Evolutionary conservation across 2,113 vertebrate species (phyloP).

Genomic region (Rhineura floridana): DNA sequence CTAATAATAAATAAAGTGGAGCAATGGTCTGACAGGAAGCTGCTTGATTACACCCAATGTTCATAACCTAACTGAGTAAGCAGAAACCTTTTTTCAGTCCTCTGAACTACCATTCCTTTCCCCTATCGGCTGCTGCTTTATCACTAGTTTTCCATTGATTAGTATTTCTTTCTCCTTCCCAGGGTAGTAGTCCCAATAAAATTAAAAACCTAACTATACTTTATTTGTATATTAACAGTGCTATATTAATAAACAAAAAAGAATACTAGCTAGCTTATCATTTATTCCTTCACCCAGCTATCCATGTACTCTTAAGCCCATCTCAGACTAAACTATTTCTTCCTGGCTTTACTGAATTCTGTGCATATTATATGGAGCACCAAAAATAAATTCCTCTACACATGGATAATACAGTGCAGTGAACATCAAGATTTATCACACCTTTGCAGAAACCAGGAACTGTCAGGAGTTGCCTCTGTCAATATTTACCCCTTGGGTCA

Average conservation of each 20-base stretch:
- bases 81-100: neutral
- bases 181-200: neutral
- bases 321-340: neutral
- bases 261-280: neutral
- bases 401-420: neutral
- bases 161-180: neutral
- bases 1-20: neutral
- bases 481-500: conserved; percentile 28
- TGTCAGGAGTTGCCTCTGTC: conserved; percentile 19
- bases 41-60: neutral
- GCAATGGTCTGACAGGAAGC: neutral
- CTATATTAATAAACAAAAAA: neutral
- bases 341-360: neutral
- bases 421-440: conserved; percentile 8
- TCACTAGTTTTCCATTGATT: neutral
- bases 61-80: neutral
- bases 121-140: neutral
- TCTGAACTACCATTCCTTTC: neutral
- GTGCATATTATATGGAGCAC: neutral
- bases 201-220: neutral
- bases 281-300: neutral
- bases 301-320: neutral
- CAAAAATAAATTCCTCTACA: neutral
- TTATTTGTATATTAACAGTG: neutral
- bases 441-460: conserved; percentile 4